phyloP scores from a whole-genome alignment of 2,888 invertebrate species.

The Trichacis sp. region DNA sequence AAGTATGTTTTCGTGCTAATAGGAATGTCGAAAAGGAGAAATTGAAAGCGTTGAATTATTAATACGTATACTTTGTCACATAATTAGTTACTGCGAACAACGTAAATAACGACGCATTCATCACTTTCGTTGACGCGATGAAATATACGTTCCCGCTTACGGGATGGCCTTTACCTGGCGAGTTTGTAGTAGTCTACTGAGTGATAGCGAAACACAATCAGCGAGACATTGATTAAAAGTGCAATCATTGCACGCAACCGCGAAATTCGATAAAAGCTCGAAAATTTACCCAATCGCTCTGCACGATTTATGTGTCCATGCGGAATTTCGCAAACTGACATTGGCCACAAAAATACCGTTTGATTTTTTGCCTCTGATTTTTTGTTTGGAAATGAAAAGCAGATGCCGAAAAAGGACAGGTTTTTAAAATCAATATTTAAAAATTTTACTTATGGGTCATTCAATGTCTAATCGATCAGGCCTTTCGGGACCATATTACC shows the following conservation, averaged over 20 bases:
- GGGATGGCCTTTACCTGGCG: slow-evolving; percentile 13
- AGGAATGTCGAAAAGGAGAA: no score
- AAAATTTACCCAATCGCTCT: slow-evolving; percentile 20
- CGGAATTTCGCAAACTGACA: not conserved
- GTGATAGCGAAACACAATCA: slow-evolving; percentile 45
- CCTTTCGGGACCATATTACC: no score
- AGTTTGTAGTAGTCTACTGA: slow-evolving; percentile 41
- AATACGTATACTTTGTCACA: not conserved
- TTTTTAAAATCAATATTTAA: no score
- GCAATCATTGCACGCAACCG: slow-evolving; percentile 53
- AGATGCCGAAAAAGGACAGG: no score
- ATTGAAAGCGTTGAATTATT: not conserved
- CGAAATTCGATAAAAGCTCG: slow-evolving; percentile 52
- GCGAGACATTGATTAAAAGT: slow-evolving; percentile 55
- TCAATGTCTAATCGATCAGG: no score
- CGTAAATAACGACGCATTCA: slow-evolving; percentile 9
- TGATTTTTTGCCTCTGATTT: no score
- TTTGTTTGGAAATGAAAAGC: no score
- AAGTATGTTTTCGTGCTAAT: no score
- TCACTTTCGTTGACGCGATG: not conserved
- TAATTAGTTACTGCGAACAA: not conserved
- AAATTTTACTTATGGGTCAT: no score
- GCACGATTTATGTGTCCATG: not conserved
- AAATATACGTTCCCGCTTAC: slow-evolving; percentile 3
- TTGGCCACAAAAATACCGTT: not conserved